phyloP scores from a whole-genome alignment of 1,140 invertebrate genomes.

The Drosophila grimshawi region DNA sequence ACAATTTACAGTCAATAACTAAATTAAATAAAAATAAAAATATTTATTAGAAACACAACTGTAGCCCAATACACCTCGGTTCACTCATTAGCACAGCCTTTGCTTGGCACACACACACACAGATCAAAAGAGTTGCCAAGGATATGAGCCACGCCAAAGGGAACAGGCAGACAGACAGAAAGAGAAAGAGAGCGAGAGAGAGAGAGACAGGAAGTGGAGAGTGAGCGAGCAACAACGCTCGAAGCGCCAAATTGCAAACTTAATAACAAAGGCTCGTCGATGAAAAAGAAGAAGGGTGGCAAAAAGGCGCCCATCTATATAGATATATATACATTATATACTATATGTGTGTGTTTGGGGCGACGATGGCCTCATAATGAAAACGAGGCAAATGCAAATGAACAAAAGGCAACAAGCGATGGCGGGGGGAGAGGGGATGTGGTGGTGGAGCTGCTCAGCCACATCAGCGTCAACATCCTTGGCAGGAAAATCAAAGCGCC shows the following conservation, averaged over 20 bases:
- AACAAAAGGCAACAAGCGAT: slow-evolving; percentile 66
- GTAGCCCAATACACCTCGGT: slow-evolving; percentile 19
- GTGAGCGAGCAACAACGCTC: slow-evolving; percentile 19
- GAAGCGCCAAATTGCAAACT: slow-evolving; percentile 61
- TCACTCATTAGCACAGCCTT: slow-evolving; percentile 39
- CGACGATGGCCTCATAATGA: slow-evolving; percentile 64
- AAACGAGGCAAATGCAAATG: slow-evolving; percentile 77
- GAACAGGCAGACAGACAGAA: slow-evolving; percentile 9
- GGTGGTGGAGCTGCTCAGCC: slow-evolving; percentile 30
- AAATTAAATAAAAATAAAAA: not conserved
- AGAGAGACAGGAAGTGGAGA: slow-evolving; percentile 26
- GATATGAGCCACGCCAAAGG: slow-evolving; percentile 32
- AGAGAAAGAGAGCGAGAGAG: too few relatives aligned
- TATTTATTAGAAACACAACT: slow-evolving; percentile 21
- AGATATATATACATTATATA: slow-evolving; percentile 16
- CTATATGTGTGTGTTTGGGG: slow-evolving; percentile 17
- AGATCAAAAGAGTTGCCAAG: slow-evolving; percentile 69
- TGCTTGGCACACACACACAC: slow-evolving; percentile 12
- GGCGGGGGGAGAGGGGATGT: slow-evolving; percentile 2
- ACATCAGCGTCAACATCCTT: slow-evolving; percentile 64
- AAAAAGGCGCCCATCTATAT: slow-evolving; percentile 7
- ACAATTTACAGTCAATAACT: too few relatives aligned
- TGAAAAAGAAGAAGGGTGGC: slow-evolving; percentile 13
- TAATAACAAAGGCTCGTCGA: slow-evolving; percentile 57
- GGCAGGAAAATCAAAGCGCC: slow-evolving; percentile 71